Evolutionary conservation across 2,888 invertebrate species (phyloP), one percentile per base, ranked within the genome.

Genomic region (Lampropteryx suffumata): DNA sequence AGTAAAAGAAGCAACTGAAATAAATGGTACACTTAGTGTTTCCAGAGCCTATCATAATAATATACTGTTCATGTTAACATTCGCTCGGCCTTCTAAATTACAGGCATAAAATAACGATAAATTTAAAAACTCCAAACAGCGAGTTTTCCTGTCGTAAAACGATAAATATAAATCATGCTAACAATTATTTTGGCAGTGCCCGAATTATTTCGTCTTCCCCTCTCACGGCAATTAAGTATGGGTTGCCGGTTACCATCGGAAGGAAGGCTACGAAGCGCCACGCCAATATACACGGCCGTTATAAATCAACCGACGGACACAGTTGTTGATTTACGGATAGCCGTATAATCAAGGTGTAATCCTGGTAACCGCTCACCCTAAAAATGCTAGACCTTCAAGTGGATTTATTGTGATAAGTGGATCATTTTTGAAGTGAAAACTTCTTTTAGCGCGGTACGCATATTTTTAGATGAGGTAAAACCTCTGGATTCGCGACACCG

Each of bases 121-220:
- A 77, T 76, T 76, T 69, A 66, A 76, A 77, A 76, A 72, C 69
- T 68, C 71, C 69, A 71, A 71, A 62, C 70, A 67, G 62, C 67
- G 64, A 66, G 66, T 73, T 76, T 69, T 68, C 74, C 71, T 68
- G 73, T 73, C 72, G 68, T 76, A 71, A 73, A 79, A 55, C 74
- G 69, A 71, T 77, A 71, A 73, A 76, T 71, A 73, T 79, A 79
- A 79, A 79, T 79, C 76, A 80, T 69, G 49, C 51, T 64, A 67
- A 69, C 71, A 70, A 77, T 79, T 71, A 79, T 73, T 72, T 71
- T 61, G 68, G 66, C 69, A 65, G 71, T 69, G 55, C 67, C 63
- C 64, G 69, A 76, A 79, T 80, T 75, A 79, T 77, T 78, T 76
- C 68, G 71, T 76, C 73, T 79, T 76, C 71, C 65, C 64, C 63